A percentile compares a stretch with the other conserved stretches of the same genome.
These are phyloP conservation scores for Theretra japonica DNA, from an alignment of 2,888 invertebrate genomes.

Conservation along the genomic window DNA sequence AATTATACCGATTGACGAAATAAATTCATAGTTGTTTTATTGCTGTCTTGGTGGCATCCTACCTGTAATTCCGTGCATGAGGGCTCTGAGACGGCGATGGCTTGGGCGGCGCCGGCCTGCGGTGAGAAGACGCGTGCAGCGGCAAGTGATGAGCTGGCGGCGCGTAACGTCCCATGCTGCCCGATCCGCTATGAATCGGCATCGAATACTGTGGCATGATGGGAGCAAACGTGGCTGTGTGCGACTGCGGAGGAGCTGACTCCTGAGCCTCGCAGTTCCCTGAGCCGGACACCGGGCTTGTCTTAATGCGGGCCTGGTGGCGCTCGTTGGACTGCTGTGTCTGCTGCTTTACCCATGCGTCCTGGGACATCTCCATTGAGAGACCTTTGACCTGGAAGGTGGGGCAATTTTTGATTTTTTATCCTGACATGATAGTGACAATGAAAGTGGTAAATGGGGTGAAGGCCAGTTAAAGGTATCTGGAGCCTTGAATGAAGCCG, in stretches of 20 bases:
- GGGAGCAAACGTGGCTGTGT: constrained; percentile 74
- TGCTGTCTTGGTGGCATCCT: too few relatives aligned
- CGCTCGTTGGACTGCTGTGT: constrained; percentile 75
- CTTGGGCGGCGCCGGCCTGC: constrained; percentile 77
- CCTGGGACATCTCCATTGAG: constrained; percentile 82
- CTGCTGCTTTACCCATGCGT: constrained; percentile 80
- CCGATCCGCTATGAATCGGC: constrained; percentile 69
- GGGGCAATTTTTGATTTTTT: neutral
- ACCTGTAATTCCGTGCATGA: constrained; percentile 84
- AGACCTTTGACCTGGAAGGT: constrained; percentile 76
- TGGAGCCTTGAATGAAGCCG: too few relatives aligned
- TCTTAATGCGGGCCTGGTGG: constrained; percentile 76
- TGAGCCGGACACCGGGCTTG: constrained; percentile 77
- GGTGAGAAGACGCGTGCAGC: constrained; percentile 82
- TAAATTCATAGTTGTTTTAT: too few relatives aligned
- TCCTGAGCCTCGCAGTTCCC: constrained; percentile 83
- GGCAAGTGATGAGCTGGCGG: constrained; percentile 82
- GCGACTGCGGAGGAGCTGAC: constrained; percentile 80
- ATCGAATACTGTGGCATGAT: constrained; percentile 74
- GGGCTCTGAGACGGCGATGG: constrained; percentile 83
- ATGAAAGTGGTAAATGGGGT: too few relatives aligned
- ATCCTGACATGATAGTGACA: too few relatives aligned
- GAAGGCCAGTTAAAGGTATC: too few relatives aligned
- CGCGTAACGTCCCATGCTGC: constrained; percentile 79
- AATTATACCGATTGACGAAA: too few relatives aligned